These are phyloP conservation scores for Halocynthia aurantium DNA, from an alignment of 23 tunicate species.

Conservation along the genomic window DNA sequence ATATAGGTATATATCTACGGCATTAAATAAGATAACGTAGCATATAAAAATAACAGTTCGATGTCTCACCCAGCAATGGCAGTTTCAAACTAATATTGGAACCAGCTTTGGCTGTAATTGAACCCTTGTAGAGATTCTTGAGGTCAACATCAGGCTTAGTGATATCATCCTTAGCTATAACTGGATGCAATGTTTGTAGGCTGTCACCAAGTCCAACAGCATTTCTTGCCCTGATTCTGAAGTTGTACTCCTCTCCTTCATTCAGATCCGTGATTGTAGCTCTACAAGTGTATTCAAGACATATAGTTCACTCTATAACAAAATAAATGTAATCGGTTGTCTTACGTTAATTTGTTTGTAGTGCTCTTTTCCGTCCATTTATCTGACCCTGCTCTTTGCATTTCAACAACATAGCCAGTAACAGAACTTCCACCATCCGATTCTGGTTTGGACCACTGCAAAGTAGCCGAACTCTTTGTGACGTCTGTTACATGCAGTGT, in stretches of 20 bases:
- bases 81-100: constrained; percentile 47
- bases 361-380: constrained; percentile 52
- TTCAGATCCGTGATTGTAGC: constrained; percentile 29
- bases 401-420: constrained; percentile 25
- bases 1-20: not conserved
- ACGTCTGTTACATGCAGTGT: constrained; percentile 17
- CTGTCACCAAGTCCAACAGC: constrained; percentile 25
- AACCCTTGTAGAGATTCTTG: constrained; percentile 70
- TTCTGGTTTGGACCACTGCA: constrained; percentile 31
- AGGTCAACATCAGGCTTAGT: constrained; percentile 68
- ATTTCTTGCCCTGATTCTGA: constrained; percentile 32
- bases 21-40: not conserved
- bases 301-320: not conserved
- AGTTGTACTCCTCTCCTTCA: constrained; percentile 15
- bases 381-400: constrained; percentile 30
- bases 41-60: not conserved
- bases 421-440: constrained; percentile 35
- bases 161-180: constrained; percentile 61
- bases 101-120: constrained; percentile 76
- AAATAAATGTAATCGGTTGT: constrained; percentile 13
- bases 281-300: not conserved
- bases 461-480: constrained; percentile 12
- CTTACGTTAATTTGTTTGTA: constrained; percentile 47
- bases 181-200: constrained; percentile 20
- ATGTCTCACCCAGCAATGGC: constrained; percentile 58